Evolutionary conservation across 2,888 invertebrate species (phyloP).

Genomic region (Salticus scenicus): DNA sequence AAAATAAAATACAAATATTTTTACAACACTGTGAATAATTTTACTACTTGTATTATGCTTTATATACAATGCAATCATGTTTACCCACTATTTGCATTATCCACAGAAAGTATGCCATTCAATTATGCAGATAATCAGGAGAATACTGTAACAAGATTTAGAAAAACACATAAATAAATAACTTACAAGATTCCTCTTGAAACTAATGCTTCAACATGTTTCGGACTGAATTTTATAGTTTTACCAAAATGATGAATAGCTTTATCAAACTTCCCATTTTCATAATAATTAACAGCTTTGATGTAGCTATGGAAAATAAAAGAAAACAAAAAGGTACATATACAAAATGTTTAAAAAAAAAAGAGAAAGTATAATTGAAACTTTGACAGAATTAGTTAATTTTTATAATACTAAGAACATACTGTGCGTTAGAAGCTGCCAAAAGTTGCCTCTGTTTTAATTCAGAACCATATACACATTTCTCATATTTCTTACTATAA

Average conservation of each 20-base stretch:
- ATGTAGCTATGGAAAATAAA: not conserved
- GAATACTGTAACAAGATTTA: no score
- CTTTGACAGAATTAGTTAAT: not conserved
- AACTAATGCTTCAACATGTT: conserved; percentile 17
- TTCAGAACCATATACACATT: not conserved
- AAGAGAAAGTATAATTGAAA: no score
- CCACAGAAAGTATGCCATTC: no score
- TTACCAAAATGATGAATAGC: not conserved
- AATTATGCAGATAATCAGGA: no score
- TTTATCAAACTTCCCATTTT: not conserved
- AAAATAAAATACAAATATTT: no score
- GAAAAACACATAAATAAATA: no score
- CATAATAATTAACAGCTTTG: conserved; percentile 18
- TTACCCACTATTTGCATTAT: no score
- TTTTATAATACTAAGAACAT: not conserved
- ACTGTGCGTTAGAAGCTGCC: conserved; percentile 8
- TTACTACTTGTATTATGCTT: no score
- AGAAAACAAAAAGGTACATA: no score
- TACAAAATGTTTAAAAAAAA: no score
- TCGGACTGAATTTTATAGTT: conserved; percentile 9
- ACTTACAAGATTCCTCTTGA: conserved; percentile 33
- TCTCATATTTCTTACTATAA: conserved; percentile 12
- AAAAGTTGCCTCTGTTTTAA: conserved; percentile 12
- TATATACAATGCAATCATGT: no score
- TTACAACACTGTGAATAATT: no score